Evolutionary conservation across 2,113 vertebrate genomes (phyloP).

Genomic region (Rutilus rutilus): DNA sequence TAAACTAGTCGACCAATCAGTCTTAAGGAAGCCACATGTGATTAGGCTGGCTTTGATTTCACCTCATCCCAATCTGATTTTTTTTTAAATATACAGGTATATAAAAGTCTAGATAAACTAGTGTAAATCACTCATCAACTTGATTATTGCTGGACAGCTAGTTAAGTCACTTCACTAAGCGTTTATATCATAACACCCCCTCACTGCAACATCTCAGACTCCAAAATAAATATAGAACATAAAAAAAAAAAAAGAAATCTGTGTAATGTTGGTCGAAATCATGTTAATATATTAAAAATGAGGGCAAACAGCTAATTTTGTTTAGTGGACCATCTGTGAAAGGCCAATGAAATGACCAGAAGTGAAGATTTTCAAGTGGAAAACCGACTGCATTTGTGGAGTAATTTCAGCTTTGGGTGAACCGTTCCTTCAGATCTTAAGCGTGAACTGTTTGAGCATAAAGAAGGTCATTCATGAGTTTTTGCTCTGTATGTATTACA

Average conservation of each 20-base stretch:
- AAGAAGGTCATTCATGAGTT: background rate
- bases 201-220: background rate
- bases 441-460: background rate
- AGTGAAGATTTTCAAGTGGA: background rate
- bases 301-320: background rate
- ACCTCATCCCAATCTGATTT: background rate
- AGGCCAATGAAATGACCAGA: background rate
- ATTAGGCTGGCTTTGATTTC: background rate
- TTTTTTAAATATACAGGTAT: background rate
- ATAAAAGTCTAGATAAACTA: background rate
- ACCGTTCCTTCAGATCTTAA: background rate
- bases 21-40: background rate
- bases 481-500: slow-evolving; percentile 56
- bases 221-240: background rate
- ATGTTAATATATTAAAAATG: no score
- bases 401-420: background rate
- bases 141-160: background rate
- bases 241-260: no score
- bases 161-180: background rate
- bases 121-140: background rate
- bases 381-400: background rate
- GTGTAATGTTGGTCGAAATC: no score
- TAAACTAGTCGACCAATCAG: background rate
- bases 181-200: background rate
- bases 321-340: background rate